Base-by-base conservation (phyloP, 1,140 invertebrate species). In the Cydia strobilella region DNA sequence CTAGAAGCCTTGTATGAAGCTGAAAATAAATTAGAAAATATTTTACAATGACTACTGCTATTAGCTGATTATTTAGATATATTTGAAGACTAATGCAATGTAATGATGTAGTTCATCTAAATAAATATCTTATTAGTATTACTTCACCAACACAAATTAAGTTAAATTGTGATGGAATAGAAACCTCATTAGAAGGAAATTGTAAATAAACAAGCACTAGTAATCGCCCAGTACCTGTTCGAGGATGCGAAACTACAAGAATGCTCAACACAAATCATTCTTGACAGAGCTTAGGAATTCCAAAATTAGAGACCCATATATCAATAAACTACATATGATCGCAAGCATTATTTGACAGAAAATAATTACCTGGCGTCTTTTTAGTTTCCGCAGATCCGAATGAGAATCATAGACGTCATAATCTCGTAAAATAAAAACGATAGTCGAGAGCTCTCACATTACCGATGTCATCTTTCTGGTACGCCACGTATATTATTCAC, bases 391-490 rank as follows among this genome's bases (percentile, higher is more conserved):
- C 76, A 79, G 84, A 86, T 88, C 82, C 85, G 76, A 88, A 87
- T 82, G 74, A 82, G 83, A 89, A 83, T 84, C 79, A 82, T 82
- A 87, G 84, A 90, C 85, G 86, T 91, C 88, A 91, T 89, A 89
- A 86, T 91, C 86, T 80, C 80, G 81, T 86, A 88, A 89, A 88
- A 88, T 91, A 87, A 87, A 88, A 91, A 86, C 89, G 83, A 84
- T 90, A 85, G 84, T 82, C 81, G 82, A 90, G 83, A 86, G 88
- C 90, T 89, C 90, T 91, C 89, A 90, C 90, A 92, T 90, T 90
- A 89, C 88, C 85, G 84, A 90, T 90, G 90, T 90, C 89, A 90
- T 89, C 84, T 90, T 90, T 90, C 83, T 85, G 84, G 73, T 76
- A 86, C 84, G 86, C 76, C 82, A 89, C 85, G 81, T 84, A 78